Evolutionary conservation across 2,888 invertebrate species (phyloP), one percentile per base, ranked within the genome.

Genomic region (Frankliniella fusca): DNA sequence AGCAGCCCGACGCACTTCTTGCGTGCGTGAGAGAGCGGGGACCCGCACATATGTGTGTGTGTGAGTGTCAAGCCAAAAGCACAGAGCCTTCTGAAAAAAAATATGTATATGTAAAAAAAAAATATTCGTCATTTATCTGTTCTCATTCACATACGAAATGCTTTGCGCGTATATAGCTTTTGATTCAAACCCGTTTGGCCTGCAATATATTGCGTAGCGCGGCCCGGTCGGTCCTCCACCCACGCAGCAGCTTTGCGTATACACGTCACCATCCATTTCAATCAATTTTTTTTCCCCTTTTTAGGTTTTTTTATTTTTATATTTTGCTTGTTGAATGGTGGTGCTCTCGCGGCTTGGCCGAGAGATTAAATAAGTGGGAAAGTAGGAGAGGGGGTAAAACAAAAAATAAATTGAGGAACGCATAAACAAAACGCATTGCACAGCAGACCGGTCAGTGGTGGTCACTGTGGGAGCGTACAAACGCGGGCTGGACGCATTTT

Each of bases 1-100:
- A 81, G 76, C 86, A 85, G 81, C 87, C 86, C 84, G 86, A 85
- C 54, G 86, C 82, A 38, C 38, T 38, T 5, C 38, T 38, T 38
- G 38, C 5, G 38, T 54, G 54, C 54, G 54, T 15, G 54, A 54
- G 54, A 54, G 54, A 54, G 54, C 12, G 54, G 8, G 54, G n/a
- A n/a, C 70, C 23, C 23, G 8, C 9, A 20, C 12, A 23, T 23
- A 3, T n/a, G 70, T 23, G 23, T 27, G 70, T 9, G 70, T 76
- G 70, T 27, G 70, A 11, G 70, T 70, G 70, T 38, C 38, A 2
- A 38, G 38, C 38, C 38, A 38, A 38, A 38, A 5, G 38, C 38
- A 38, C 38, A 38, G 38, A 3, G 38, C 38, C 38, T 38, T 38
- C 38, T 2, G 5, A 38, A 38, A 38, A 38, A 38, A 38, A 38